These are phyloP conservation scores for Dinomys branickii DNA, from an alignment of 2,113 vertebrate species.

Conservation along the genomic window DNA sequence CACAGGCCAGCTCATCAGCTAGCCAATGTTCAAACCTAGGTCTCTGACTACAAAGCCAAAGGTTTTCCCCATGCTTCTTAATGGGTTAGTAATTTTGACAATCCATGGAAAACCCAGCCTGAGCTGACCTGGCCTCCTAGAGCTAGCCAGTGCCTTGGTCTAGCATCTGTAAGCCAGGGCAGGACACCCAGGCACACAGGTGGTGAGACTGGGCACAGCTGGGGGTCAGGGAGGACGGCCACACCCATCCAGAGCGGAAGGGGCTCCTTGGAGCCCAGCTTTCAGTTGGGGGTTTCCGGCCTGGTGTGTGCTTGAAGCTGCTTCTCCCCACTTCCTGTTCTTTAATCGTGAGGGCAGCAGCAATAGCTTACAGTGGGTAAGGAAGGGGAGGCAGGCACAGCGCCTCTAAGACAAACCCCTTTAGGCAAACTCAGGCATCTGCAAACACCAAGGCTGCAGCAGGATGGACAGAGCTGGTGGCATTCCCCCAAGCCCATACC, in stretches of 20 bases:
- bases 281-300: slow-evolving; percentile 27
- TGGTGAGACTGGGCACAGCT: rapidly evolving
- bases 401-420: not conserved
- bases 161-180: rapidly evolving
- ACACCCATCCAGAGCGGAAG: not conserved
- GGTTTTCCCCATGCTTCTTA: not conserved
- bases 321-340: slow-evolving; percentile 70
- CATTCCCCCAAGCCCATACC: slow-evolving; percentile 19
- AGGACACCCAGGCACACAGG: not conserved
- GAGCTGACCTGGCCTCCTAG: not conserved
- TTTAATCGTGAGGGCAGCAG: not conserved
- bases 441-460: not conserved
- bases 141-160: not conserved
- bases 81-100: not conserved
- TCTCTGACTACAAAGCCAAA: slow-evolving; percentile 29
- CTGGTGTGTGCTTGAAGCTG: not conserved
- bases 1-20: not conserved
- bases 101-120: not conserved
- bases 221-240: not conserved
- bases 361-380: not conserved
- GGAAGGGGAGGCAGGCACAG: not conserved
- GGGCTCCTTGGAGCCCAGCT: not conserved
- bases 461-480: rapidly evolving
- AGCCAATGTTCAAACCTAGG: not conserved
- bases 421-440: not conserved